These are phyloP conservation scores for Pitta sordida DNA, from an alignment of 2,113 vertebrate species.

Conservation along the genomic window DNA sequence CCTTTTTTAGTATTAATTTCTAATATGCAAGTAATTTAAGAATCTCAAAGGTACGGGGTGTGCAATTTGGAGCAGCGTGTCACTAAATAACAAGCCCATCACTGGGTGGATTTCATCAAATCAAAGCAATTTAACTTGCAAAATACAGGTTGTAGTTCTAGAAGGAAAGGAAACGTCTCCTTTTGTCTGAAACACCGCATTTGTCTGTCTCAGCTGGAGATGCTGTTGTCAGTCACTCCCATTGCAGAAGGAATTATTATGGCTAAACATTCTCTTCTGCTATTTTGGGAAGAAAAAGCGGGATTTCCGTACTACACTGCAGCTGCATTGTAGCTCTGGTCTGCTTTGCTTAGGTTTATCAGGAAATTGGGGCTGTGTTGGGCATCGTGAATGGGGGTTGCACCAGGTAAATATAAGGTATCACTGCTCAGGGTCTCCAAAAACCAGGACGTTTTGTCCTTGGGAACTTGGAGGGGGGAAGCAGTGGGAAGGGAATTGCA, in stretches of 20 bases:
- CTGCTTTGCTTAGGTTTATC: background rate
- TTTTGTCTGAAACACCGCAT: background rate
- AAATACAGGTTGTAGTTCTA: background rate
- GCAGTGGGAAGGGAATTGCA: background rate
- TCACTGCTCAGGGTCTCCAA: background rate
- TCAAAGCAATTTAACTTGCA: background rate
- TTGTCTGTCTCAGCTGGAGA: background rate
- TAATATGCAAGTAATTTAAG: background rate
- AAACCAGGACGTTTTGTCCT: rapidly evolving
- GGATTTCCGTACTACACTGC: background rate
- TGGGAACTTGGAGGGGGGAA: background rate
- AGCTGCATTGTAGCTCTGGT: background rate
- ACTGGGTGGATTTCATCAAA: background rate
- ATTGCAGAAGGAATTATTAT: background rate
- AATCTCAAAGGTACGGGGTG: background rate
- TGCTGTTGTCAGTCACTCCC: background rate
- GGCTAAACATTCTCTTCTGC: background rate
- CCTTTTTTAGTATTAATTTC: background rate
- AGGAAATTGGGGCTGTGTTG: background rate
- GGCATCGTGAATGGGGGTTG: rapidly evolving
- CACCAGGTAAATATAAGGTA: background rate
- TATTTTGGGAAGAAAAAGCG: background rate
- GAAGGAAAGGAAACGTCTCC: background rate
- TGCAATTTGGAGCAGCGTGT: slow-evolving; percentile 12
- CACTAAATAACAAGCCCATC: background rate